Base-by-base conservation (phyloP, 2,888 invertebrate species). In the Tenthredo amoena region DNA sequence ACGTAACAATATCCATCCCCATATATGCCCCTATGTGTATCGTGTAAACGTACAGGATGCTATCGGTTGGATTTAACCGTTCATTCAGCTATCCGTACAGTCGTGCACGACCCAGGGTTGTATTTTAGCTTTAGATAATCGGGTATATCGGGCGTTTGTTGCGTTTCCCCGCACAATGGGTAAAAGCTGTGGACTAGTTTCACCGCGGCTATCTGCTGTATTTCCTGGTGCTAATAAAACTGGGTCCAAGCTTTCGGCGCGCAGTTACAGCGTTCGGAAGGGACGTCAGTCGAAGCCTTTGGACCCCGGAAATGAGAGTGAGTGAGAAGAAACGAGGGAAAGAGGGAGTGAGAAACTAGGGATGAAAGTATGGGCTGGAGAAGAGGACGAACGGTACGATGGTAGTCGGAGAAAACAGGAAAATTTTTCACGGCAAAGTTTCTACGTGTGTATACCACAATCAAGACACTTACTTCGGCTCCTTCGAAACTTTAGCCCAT, bases 81-180 rank as follows among this genome's bases (percentile, higher is more conserved):
- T 81, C 21, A 81, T 81, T 62, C 81, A 62, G 81, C 62, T 81
- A 62, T 81, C 81, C 58, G 40, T 37, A n/a, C 9, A 21, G 21
- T 50, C 6, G 62, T 31, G 81, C 12, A 62, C 12, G 40, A 34
- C 55, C 26, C 26, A 77, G n/a, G n/a, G 40, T 40, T 81, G 81
- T 81, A 62, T 81, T 81, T 37, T 81, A 21, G 62, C 62, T 62
- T 62, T n/a, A 40, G 62, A 62, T 81, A 81, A 81, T 81, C 81
- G 40, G 62, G 40, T 37, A 12, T 81, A 81, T 62, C 21, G 81
- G 40, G 9, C n/a, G 31, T 62, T 81, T 40, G 81, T 15, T 40
- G 40, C 62, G 40, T n/a, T 43, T 77, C 55, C 31, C 77, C 31
- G 31, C 77, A 68, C 31, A 34, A 68, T 34, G 34, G 68, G 10